Conservation (phyloP, 1,140 invertebrate genomes). For the Orius insidiosus region DNA sequence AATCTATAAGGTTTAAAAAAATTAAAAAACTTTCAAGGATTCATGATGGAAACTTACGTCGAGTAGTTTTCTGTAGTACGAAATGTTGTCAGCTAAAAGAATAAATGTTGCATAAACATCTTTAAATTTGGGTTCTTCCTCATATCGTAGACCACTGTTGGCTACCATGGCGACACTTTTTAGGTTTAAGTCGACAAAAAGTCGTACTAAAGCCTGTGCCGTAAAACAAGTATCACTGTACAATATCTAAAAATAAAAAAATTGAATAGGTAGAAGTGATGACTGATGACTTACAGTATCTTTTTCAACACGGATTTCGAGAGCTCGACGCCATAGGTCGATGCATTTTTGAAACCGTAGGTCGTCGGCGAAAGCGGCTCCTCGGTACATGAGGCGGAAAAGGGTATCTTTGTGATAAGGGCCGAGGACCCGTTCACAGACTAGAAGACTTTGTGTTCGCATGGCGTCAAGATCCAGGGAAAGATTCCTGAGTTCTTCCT, state of each 20-base stretch:
- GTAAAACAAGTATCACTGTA: slow-evolving; percentile 62
- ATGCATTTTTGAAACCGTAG: slow-evolving; percentile 69
- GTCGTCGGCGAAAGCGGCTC: slow-evolving; percentile 73
- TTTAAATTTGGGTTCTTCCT: slow-evolving; percentile 39
- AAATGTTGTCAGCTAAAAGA: slow-evolving; percentile 39
- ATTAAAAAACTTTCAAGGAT: neutral
- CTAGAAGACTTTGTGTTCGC: slow-evolving; percentile 63
- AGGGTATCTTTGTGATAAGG: slow-evolving; percentile 67
- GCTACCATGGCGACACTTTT: slow-evolving; percentile 36
- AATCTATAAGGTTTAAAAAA: slow-evolving; percentile 24
- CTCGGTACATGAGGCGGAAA: slow-evolving; percentile 54
- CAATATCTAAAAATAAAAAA: slow-evolving; percentile 29
- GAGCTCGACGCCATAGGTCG: slow-evolving; percentile 62
- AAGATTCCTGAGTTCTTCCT: slow-evolving; percentile 51
- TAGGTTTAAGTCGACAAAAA: slow-evolving; percentile 60
- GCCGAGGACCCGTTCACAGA: slow-evolving; percentile 66
- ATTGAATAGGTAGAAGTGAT: neutral
- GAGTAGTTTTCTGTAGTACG: slow-evolving; percentile 40
- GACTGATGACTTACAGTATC: slow-evolving; percentile 36
- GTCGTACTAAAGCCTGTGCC: slow-evolving; percentile 55
- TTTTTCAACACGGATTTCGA: slow-evolving; percentile 60
- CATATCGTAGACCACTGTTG: slow-evolving; percentile 23
- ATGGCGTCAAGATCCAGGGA: slow-evolving; percentile 60
- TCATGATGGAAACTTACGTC: slow-evolving; percentile 23
- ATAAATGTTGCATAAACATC: slow-evolving; percentile 57